These are phyloP conservation scores for Lutra lutra DNA, from an alignment of 2,797 vertebrate genomes.

Conservation along the genomic window DNA sequence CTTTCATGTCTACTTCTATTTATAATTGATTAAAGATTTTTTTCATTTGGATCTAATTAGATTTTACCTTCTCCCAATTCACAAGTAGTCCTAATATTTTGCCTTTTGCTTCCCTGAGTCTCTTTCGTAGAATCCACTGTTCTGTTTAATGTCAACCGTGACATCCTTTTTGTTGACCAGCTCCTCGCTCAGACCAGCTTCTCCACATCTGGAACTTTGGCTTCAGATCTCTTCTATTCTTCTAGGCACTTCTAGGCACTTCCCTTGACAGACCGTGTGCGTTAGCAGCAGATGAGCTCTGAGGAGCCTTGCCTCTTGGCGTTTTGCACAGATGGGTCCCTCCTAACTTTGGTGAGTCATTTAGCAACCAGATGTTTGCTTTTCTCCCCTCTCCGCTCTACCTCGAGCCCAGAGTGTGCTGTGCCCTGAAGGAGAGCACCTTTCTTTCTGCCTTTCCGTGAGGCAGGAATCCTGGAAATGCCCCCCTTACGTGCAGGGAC, in stretches of 20 bases:
- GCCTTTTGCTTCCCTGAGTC: not conserved
- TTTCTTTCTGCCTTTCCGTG: not conserved
- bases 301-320: not conserved
- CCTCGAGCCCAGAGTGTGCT: not conserved
- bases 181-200: conserved; percentile 11
- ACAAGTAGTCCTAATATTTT: not conserved
- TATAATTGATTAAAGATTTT: not conserved
- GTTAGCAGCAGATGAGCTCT: not conserved
- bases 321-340: not conserved
- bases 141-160: not conserved
- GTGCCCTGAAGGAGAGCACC: not conserved
- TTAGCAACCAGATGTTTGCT: not conserved
- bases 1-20: not conserved
- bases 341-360: not conserved
- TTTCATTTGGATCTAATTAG: not conserved
- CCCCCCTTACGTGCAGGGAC: not conserved
- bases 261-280: not conserved
- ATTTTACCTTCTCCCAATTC: conserved; percentile 38
- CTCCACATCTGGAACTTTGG: not conserved
- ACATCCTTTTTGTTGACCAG: not conserved
- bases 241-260: not conserved
- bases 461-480: not conserved
- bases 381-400: not conserved
- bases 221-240: conserved; percentile 10
- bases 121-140: not conserved